Conservation (phyloP, 2,113 vertebrate genomes). For the Zosterops hypoxanthus region DNA sequence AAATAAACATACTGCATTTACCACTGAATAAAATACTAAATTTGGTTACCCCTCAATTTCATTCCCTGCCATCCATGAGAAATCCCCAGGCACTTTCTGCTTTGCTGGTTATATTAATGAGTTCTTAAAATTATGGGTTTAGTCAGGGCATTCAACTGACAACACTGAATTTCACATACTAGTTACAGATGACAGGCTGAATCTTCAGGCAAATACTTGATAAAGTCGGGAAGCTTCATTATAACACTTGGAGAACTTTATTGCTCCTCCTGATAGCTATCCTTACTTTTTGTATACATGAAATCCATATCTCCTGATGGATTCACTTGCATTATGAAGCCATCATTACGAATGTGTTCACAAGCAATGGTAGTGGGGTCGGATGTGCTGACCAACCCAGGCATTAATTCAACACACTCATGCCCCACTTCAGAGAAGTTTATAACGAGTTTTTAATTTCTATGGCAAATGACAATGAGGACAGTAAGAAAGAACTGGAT, state of each 20-base stretch:
- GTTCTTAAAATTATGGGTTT: not conserved
- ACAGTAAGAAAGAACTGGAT: not conserved
- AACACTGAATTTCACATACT: not conserved
- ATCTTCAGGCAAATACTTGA: not conserved
- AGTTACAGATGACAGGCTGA: not conserved
- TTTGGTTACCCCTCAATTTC: not conserved
- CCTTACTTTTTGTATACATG: not conserved
- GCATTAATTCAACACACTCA: not conserved
- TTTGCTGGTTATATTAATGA: not conserved
- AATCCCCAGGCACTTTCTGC: not conserved
- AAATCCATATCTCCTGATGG: not conserved
- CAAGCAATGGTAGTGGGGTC: not conserved
- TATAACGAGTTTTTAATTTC: not conserved
- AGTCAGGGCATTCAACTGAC: not conserved
- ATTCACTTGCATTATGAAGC: not conserved
- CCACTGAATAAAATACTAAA: not conserved
- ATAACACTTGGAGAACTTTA: not conserved
- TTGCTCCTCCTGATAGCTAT: not conserved
- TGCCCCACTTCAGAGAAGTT: not conserved
- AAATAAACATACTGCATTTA: slow-evolving; percentile 14
- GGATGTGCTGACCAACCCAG: not conserved
- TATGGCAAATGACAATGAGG: not conserved
- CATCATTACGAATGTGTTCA: not conserved
- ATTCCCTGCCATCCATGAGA: not conserved
- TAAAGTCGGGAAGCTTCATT: not conserved